phyloP scores from a whole-genome alignment of 2,797 vertebrate species.

The Sebastes miniatus region DNA sequence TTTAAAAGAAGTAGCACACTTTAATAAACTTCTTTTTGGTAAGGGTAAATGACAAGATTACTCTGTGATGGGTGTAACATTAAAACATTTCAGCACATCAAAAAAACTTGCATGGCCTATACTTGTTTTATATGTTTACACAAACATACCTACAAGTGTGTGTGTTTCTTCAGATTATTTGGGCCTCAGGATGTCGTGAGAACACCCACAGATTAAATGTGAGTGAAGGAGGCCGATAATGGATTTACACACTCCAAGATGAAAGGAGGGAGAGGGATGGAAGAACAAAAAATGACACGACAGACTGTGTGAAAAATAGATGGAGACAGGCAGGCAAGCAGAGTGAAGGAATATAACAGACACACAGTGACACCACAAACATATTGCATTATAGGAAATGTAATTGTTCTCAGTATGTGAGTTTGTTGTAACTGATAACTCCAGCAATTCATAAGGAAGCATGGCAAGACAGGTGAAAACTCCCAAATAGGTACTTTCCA shows the following conservation, averaged over 20 bases:
- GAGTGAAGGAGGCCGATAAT: background rate
- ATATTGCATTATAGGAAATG: background rate
- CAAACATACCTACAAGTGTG: background rate
- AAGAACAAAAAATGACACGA: background rate
- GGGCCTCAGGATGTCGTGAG: background rate
- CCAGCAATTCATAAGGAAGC: background rate
- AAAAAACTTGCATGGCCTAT: background rate
- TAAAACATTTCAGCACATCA: background rate
- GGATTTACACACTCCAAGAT: constrained; percentile 2
- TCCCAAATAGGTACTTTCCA: background rate
- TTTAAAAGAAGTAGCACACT: too few species aligned
- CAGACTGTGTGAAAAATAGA: background rate
- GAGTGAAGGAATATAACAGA: background rate
- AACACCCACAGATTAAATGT: constrained; percentile 36
- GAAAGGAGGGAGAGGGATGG: background rate
- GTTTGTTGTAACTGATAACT: background rate
- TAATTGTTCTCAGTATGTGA: background rate
- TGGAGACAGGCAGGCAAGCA: background rate
- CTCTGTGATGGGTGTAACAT: too few species aligned
- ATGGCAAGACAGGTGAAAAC: background rate
- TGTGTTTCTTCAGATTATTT: background rate
- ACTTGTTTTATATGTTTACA: background rate
- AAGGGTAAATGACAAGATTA: too few species aligned
- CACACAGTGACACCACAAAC: background rate
- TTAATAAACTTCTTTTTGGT: too few species aligned